Evolutionary conservation across 2,113 vertebrate species (phyloP), one percentile per base, ranked within the genome.

Genomic region (Eupsittula cactorum): DNA sequence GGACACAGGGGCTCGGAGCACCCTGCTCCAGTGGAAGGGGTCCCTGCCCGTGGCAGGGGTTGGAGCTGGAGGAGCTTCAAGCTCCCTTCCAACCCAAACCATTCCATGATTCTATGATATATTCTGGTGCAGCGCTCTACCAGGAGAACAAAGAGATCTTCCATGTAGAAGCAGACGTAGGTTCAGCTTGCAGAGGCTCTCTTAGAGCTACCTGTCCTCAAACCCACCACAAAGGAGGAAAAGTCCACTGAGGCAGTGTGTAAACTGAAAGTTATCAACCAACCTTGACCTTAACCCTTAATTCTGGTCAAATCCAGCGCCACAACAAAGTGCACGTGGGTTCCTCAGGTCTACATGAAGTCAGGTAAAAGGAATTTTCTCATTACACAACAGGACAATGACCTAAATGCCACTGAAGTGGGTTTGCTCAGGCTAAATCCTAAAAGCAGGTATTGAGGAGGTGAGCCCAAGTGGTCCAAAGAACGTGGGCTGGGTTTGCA

Each of bases 301-400:
- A 69, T 82, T 82, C 85, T 1, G 4, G 67, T 11, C 25, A 53
- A 76, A 91, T 62, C 92, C 78, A 60, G 52, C 2, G 0, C 57
- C 92, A 76, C 90, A 76, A 59, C 90, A 73, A 90, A 79, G 47
- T 0, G 50, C 95, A 87, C 20, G 52, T 76, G 93, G 75, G 20
- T 41, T 39, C 67, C 88, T 53, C 49, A 78, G 46, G 79, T 19
- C 75, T 42, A 21, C 62, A 10, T 9, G 39, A 90, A 87, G 71
- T 82, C 93, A 88, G 52, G 20, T 16, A 37, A 49, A 74, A 80
- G 95, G 94, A 95, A 96, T 96, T 90, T 77, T 19, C 10, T 24
- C 91, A 39, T 97, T 97, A 96, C 92, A 65, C 96, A 96, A 96
- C 6, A 0, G 59, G 82, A 46, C 17, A 75, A 44, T 4, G 82